A percentile compares a stretch with the other conserved stretches of the same genome.
phyloP scores from a whole-genome alignment of 2,888 invertebrate species.

The Monochamus alternatus region DNA sequence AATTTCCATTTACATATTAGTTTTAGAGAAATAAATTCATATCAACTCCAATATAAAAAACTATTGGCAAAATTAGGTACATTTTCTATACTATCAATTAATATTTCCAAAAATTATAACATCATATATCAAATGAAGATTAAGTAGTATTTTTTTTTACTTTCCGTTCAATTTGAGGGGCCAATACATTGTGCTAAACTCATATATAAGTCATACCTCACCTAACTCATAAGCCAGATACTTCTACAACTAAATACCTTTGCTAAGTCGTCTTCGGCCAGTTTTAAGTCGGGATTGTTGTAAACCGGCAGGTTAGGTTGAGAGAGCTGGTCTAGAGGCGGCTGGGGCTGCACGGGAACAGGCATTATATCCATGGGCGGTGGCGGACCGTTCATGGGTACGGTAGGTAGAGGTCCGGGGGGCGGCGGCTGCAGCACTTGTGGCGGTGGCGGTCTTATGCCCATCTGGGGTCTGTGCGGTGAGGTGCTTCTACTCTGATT shows the following conservation, averaged over 20 bases:
- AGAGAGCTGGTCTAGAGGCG: slow-evolving; percentile 65
- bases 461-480: slow-evolving; percentile 71
- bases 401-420: slow-evolving; percentile 54
- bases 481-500: slow-evolving; percentile 84
- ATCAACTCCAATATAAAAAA: too few species aligned
- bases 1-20: too few species aligned
- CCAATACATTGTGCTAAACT: too few species aligned
- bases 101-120: too few species aligned
- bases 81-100: too few species aligned
- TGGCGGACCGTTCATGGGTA: slow-evolving; percentile 59
- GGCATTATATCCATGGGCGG: slow-evolving; percentile 60
- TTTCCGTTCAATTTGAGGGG: too few species aligned
- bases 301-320: slow-evolving; percentile 63
- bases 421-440: slow-evolving; percentile 28
- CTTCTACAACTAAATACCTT: slow-evolving; percentile 40
- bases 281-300: slow-evolving; percentile 56
- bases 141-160: too few species aligned
- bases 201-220: not conserved
- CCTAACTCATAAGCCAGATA: not conserved
- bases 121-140: too few species aligned
- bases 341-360: slow-evolving; percentile 44
- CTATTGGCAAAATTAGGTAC: too few species aligned
- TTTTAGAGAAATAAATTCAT: too few species aligned
- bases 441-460: slow-evolving; percentile 50
- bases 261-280: slow-evolving; percentile 59